These are phyloP conservation scores for Diploscapter pachys DNA, from an alignment of 1,140 invertebrate genomes.

Conservation along the genomic window DNA sequence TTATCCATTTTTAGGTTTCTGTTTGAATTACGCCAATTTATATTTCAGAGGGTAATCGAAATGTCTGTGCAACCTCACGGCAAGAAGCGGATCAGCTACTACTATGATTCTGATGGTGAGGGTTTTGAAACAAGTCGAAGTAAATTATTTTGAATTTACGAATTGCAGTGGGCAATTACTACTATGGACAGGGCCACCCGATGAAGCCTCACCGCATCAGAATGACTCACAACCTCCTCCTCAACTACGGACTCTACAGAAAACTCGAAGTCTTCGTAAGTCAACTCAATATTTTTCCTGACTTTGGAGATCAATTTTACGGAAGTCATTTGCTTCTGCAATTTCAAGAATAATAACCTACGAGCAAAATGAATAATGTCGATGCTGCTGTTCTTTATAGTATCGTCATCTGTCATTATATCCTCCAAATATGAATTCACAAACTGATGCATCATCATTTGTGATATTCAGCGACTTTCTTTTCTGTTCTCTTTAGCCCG, in stretches of 20 bases:
- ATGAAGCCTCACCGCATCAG: conserved; percentile 98
- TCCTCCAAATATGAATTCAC: too few species aligned
- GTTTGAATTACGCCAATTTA: too few species aligned
- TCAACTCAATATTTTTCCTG: conserved; percentile 39
- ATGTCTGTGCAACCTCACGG: conserved; percentile 26
- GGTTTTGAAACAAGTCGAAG: conserved; percentile 10
- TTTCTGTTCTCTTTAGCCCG: neutral
- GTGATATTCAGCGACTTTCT: neutral
- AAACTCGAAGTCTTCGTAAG: conserved; percentile 99
- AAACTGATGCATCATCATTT: too few species aligned
- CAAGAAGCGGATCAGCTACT: conserved; percentile 46
- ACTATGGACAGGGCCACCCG: conserved; percentile 99
- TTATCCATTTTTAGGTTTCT: too few species aligned
- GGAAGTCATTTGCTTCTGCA: too few species aligned
- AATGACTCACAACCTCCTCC: conserved; percentile 97
- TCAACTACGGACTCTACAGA: conserved; percentile 97
- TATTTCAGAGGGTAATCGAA: neutral
- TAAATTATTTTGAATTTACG: conserved; percentile 45
- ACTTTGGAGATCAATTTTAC: neutral
- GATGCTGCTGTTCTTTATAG: too few species aligned
- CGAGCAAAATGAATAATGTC: too few species aligned
- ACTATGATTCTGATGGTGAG: conserved; percentile 42
- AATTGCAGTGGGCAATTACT: conserved; percentile 99
- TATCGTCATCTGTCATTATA: too few species aligned
- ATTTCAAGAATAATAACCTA: too few species aligned